Base-by-base conservation (phyloP, 2,113 vertebrate genomes). In the Steatornis caripensis region DNA sequence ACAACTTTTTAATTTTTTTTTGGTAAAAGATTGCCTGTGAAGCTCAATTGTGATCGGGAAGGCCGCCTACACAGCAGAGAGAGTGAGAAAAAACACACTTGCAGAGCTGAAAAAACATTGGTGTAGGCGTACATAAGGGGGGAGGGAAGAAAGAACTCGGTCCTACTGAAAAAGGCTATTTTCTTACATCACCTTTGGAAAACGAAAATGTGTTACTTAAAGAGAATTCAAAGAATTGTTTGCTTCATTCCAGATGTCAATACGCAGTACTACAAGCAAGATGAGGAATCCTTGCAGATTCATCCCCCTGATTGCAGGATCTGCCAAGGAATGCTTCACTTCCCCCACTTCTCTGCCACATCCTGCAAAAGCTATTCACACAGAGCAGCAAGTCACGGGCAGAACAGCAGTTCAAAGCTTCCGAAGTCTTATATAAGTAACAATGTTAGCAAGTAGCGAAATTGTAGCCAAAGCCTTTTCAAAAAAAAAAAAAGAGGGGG, bases 41-140 rank as follows among this genome's bases (percentile, higher is more conserved):
- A 97, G 95, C 96, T 97, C 96, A 97, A 96, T 95, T 97, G 81
- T 58, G 94, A 98, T 97, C 87, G 77, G 89, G 64, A 97, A 97
- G 94, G 89, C 97, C 46, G 80, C 97, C 97, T 97, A 98, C 98
- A 96, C 91, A 86, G 89, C 72, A 94, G 91, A 96, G 74, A 92
- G 87, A 96, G 97, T 93, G 92, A 97, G 93, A 88, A 91, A 94
- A 95, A 90, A 94, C 77, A 91, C 87, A 91, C 89, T 97, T 92
- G 90, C 71, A 81, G 96, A 97, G 69, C 61, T 95, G 96, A 94
- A 89, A 93, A 97, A 93, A 95, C 90, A 95, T 61, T 37, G 30
- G 26, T 64, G 89, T 97, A 94, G 98, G 98, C 36, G 85, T 92
- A 39, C 9, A 3, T 37, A 58, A 82, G 55, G 82, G 71, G 22